A percentile compares a stretch with the other conserved stretches of the same genome.
phyloP scores from a whole-genome alignment of 2,113 vertebrate genomes.

The Pangasianodon hypophthalmus region DNA sequence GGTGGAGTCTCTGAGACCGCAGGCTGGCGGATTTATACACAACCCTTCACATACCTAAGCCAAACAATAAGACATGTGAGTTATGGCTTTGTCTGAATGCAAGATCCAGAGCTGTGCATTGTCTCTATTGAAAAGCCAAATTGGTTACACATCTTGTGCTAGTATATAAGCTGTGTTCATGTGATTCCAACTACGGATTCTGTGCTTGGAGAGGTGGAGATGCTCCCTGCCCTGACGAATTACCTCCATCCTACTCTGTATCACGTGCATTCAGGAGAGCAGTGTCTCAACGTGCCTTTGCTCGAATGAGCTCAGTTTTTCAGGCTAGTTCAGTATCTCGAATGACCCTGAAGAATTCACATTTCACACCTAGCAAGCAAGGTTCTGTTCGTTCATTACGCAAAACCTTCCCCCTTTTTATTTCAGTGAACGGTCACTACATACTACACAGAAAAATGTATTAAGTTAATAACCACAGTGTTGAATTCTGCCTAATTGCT shows the following conservation, averaged over 20 bases:
- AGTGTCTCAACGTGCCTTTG: neutral
- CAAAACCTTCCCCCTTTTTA: neutral
- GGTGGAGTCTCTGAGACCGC: neutral
- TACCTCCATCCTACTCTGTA: neutral
- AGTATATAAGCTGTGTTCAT: neutral
- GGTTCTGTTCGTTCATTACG: neutral
- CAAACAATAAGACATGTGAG: constrained; percentile 5
- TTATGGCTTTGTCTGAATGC: neutral
- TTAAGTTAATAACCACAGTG: neutral
- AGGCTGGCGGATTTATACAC: neutral
- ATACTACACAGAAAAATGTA: neutral
- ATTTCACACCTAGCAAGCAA: constrained; percentile 2
- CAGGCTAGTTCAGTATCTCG: constrained; percentile 13
- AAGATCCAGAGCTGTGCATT: neutral
- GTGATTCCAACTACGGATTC: neutral
- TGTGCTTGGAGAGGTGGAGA: neutral
- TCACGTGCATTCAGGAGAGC: constrained; percentile 28
- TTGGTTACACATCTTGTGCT: neutral
- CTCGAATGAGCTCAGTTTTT: neutral
- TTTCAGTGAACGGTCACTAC: neutral
- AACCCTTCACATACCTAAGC: neutral
- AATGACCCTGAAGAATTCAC: constrained; percentile 9
- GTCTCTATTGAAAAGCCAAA: constrained; percentile 1
- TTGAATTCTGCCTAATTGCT: neutral
- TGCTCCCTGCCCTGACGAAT: constrained; percentile 20